Conservation (phyloP, 2,113 vertebrate genomes). For the Rhinolophus sinicus region DNA sequence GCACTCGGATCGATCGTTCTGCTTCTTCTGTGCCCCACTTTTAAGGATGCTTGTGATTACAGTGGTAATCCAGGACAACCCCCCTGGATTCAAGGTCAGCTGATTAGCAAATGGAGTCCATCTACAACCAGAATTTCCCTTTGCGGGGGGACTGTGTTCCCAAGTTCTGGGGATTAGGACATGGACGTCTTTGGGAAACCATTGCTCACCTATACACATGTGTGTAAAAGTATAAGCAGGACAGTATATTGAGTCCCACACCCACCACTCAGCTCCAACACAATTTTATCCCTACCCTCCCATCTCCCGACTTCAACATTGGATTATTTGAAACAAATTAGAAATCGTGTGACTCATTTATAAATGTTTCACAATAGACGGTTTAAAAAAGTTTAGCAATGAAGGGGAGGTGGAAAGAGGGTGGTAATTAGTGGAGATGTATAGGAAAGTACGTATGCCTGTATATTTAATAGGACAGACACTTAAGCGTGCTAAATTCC, state of each 20-base stretch:
- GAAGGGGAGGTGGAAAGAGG: neutral
- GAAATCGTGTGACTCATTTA: neutral
- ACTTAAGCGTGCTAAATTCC: neutral
- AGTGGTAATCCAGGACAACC: neutral
- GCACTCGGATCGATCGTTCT: neutral
- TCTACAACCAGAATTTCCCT: neutral
- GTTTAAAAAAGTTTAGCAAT: neutral
- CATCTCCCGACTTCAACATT: neutral
- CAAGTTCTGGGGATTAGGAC: neutral
- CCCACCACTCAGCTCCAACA: neutral
- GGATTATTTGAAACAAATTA: neutral
- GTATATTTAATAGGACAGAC: neutral
- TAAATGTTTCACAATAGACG: neutral
- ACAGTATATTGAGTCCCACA: neutral
- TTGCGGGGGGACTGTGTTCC: neutral
- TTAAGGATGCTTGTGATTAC: neutral
- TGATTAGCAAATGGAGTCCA: neutral
- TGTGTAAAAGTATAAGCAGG: neutral
- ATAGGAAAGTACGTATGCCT: neutral
- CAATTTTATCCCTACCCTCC: neutral
- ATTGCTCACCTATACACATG: neutral
- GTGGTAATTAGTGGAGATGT: neutral
- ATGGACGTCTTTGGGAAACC: neutral
- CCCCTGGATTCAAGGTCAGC: neutral
- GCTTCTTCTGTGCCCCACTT: neutral